Base-by-base conservation (phyloP, 37 sponge, comb jelly and placozoan species). In the Chondrosia reniformis region DNA sequence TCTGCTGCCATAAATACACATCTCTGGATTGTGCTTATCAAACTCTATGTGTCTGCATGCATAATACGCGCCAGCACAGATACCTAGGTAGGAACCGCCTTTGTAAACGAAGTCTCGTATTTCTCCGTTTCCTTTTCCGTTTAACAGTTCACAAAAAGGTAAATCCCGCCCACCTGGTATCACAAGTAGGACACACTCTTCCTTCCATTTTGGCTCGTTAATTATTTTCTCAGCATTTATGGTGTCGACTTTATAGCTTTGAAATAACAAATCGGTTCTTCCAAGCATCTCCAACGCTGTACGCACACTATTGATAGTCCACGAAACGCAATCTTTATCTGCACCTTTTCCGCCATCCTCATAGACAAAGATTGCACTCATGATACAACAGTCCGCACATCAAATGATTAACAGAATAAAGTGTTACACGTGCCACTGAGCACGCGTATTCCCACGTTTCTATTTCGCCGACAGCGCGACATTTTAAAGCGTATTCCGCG, bases 21-120 rank as follows among this genome's bases (percentile, higher is more conserved):
- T 57, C 12, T 32, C 46, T 13, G 92, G 87, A 61, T 95, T 84
- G 24, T 84, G 85, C 46, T 89, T 80, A 31, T 77, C 72, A 66
- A 95, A 95, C 67, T 85, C 82, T 8, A 91, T 86, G 45, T 43
- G 37, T 33, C 80, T 24, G 25, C 74, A 58, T 1, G 85, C 95
- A 72, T 89, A 95, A 58, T 95, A 95, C 4, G 77, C 92, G 33
- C 95, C 95, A 19, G 95, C 95, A 86, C 95, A 95, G 2, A 95
- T 49, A 3, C 95, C 95, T 56, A 95, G 69, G 56, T 95, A 95
- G 58, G 84, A 84, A 0, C 95, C 95, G 1, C 92, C 95, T 30
- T 33, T 58, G 41, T 61, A 37, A 0, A 95, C 95, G 76, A 88
- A 95, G 0, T 83, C 55, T 43, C 73, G 22, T 37, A 95, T 91